Percentiles rank a stretch among this genome's conserved stretches.
phyloP scores from a whole-genome alignment of 2,797 vertebrate genomes.

The Danio tinwini region DNA sequence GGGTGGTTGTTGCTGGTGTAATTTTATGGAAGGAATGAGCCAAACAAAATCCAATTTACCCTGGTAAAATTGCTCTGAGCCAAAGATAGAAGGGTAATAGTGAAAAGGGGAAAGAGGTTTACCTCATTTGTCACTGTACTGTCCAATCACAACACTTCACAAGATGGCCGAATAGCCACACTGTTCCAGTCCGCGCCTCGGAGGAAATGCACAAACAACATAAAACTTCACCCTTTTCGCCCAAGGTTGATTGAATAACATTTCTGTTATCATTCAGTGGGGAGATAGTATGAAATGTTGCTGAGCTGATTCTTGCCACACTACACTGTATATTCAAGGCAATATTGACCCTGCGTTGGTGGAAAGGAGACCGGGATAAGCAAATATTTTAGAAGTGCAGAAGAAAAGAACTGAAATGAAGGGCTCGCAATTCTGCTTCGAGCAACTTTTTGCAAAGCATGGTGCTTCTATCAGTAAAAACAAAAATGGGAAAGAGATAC shows the following conservation, averaged over 20 bases:
- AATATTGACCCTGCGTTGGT: constrained; percentile 61
- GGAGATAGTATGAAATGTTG: constrained; percentile 54
- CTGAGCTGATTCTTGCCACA: constrained; percentile 54
- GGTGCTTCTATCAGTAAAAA: neutral
- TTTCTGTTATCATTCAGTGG: constrained; percentile 45
- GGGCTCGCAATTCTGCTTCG: constrained; percentile 23
- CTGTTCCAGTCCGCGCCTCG: constrained; percentile 66
- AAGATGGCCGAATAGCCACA: constrained; percentile 73
- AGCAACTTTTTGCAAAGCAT: constrained; percentile 3
- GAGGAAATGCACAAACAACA: constrained; percentile 63
- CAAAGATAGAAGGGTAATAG: constrained; percentile 50
- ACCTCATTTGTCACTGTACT: constrained; percentile 74
- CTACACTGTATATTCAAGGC: constrained; percentile 66
- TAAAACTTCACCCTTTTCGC: constrained; percentile 56
- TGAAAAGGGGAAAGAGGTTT: constrained; percentile 64
- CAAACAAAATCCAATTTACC: constrained; percentile 79
- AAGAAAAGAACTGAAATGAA: constrained; percentile 32
- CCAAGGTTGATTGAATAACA: constrained; percentile 48
- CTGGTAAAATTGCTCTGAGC: constrained; percentile 70
- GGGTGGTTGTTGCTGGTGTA: constrained; percentile 33
- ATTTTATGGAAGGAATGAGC: constrained; percentile 63
- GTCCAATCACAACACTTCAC: constrained; percentile 74
- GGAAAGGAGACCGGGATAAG: constrained; percentile 42
- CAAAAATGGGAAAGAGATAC: neutral
- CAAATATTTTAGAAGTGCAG: constrained; percentile 46